Percentiles rank a stretch among this genome's conserved stretches.
Conservation (phyloP, 1,140 invertebrate genomes). For the Pogonomyrmex californicus region DNA sequence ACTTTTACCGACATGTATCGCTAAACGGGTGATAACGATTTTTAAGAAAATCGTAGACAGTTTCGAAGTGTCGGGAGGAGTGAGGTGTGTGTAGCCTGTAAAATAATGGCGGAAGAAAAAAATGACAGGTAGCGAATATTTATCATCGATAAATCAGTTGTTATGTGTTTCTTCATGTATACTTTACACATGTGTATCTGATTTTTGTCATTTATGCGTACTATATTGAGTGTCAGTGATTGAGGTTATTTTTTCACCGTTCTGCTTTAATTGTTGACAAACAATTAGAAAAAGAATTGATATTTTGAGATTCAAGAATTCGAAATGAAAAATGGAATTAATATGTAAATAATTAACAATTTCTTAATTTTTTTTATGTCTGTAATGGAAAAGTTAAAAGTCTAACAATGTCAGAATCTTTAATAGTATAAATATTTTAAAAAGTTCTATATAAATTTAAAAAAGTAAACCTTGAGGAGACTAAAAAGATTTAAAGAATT, state of each 20-base stretch:
- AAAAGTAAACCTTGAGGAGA: background rate
- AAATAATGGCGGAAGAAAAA: slow-evolving; percentile 80
- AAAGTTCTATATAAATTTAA: background rate
- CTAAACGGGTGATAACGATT: background rate
- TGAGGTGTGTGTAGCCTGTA: background rate
- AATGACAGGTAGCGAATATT: slow-evolving; percentile 70
- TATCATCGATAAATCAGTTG: background rate
- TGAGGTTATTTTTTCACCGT: slow-evolving; percentile 65
- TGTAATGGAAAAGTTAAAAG: background rate
- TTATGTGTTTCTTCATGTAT: background rate
- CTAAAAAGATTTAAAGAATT: background rate
- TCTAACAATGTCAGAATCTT: background rate
- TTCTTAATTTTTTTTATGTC: background rate
- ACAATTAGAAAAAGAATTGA: background rate
- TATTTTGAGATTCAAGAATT: background rate
- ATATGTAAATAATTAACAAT: background rate
- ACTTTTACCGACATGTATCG: background rate
- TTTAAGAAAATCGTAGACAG: background rate
- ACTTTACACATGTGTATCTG: background rate
- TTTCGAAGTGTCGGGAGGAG: background rate
- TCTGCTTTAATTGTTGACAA: slow-evolving; percentile 51
- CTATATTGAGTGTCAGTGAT: background rate
- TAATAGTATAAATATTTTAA: background rate
- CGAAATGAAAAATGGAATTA: background rate
- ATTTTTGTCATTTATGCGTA: background rate